Conservation (phyloP, 2,113 vertebrate genomes). For the Micromys minutus region DNA sequence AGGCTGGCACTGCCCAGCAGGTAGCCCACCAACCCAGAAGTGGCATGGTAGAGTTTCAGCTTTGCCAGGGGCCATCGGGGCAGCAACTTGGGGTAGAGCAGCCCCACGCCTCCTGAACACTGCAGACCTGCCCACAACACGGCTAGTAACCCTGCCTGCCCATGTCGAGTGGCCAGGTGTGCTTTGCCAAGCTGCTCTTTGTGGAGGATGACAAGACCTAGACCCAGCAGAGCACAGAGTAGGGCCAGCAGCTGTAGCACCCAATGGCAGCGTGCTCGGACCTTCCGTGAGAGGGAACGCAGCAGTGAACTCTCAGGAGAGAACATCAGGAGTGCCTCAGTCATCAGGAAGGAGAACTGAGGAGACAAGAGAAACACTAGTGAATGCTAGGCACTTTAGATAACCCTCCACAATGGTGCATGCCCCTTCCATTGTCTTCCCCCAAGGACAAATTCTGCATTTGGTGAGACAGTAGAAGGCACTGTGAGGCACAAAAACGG, state of each 20-base stretch:
- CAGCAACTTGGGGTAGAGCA: slow-evolving; percentile 92
- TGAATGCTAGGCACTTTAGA: background rate
- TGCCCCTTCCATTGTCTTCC: background rate
- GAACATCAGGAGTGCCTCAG: slow-evolving; percentile 94
- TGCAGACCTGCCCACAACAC: slow-evolving; percentile 88
- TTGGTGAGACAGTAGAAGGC: background rate
- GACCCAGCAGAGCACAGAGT: slow-evolving; percentile 89
- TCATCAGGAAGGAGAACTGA: slow-evolving; percentile 97
- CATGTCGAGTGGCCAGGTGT: slow-evolving; percentile 95
- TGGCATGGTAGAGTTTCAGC: slow-evolving; percentile 95
- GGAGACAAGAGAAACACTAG: slow-evolving; percentile 32
- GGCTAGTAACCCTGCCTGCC: slow-evolving; percentile 89
- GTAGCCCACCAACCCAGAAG: slow-evolving; percentile 92
- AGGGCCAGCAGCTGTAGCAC: slow-evolving; percentile 91
- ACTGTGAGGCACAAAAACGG: background rate
- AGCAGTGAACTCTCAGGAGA: slow-evolving; percentile 92
- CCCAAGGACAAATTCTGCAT: background rate
- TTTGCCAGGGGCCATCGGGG: slow-evolving; percentile 95
- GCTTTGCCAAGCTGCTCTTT: slow-evolving; percentile 92
- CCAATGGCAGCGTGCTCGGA: slow-evolving; percentile 93
- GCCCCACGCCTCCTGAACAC: slow-evolving; percentile 87
- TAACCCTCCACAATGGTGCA: background rate
- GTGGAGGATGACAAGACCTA: slow-evolving; percentile 91
- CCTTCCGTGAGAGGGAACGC: slow-evolving; percentile 89
- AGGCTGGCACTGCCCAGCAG: slow-evolving; percentile 92